Evolutionary conservation across 2,113 vertebrate genomes (phyloP).

Genomic region (Piprites chloris): DNA sequence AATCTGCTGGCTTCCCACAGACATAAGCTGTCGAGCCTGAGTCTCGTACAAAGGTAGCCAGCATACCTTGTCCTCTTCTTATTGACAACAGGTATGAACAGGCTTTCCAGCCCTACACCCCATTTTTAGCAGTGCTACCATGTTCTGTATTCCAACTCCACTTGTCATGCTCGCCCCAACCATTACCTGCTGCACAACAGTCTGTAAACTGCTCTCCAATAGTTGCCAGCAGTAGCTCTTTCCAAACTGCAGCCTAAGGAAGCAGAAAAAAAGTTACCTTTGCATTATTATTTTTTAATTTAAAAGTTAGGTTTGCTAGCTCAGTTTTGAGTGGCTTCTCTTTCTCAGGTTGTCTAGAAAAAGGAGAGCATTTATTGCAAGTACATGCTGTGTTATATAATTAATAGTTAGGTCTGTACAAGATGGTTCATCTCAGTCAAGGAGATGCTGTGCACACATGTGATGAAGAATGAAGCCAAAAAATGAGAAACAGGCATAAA

Average conservation of each 20-base stretch:
- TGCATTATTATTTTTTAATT: not conserved
- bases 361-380: not conserved
- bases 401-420: not conserved
- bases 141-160: not conserved
- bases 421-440: not conserved
- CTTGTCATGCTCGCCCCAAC: not conserved
- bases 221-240: constrained; percentile 91
- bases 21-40: not conserved
- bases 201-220: constrained; percentile 96
- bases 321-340: not conserved
- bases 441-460: not conserved
- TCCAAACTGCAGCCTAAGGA: constrained; percentile 88
- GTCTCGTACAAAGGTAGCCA: not conserved
- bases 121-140: not conserved
- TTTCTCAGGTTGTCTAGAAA: not conserved
- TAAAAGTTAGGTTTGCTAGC: not conserved
- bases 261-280: not conserved
- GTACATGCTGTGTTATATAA: not conserved
- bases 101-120: not conserved
- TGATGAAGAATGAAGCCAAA: not conserved
- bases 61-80: not conserved
- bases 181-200: constrained; percentile 86
- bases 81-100: not conserved
- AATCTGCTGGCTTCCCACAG: not conserved
- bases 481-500: not conserved